Conservation (phyloP, 2,113 vertebrate species). For the Chinchilla lanigera region DNA sequence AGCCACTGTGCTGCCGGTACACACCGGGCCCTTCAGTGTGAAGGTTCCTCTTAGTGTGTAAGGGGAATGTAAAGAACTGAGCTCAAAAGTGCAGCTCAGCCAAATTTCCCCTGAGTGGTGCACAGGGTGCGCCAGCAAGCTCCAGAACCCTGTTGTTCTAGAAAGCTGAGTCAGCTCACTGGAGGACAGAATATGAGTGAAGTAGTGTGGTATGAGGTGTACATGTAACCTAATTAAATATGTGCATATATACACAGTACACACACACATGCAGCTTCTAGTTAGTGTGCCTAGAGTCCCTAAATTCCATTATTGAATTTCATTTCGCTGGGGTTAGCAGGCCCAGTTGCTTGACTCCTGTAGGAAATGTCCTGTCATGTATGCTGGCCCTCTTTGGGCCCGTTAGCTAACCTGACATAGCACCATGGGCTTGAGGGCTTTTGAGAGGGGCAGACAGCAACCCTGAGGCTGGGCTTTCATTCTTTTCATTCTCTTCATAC, state of each 20-base stretch:
- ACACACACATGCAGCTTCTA: background rate
- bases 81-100: background rate
- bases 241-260: background rate
- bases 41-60: background rate
- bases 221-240: background rate
- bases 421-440: background rate
- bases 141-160: background rate
- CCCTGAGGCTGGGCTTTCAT: background rate
- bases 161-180: background rate
- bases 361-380: background rate
- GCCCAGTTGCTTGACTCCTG: background rate
- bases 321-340: background rate
- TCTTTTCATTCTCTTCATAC: background rate
- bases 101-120: background rate
- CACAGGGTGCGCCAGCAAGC: background rate
- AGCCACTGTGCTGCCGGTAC: background rate
- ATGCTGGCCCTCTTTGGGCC: background rate
- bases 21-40: fast-evolving
- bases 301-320: background rate
- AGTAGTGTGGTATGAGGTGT: background rate
- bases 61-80: background rate
- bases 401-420: background rate
- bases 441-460: background rate
- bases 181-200: background rate
- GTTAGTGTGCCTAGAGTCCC: background rate